Base-by-base conservation (phyloP, 1,140 invertebrate species). In the Oncopodura yosiiana region DNA sequence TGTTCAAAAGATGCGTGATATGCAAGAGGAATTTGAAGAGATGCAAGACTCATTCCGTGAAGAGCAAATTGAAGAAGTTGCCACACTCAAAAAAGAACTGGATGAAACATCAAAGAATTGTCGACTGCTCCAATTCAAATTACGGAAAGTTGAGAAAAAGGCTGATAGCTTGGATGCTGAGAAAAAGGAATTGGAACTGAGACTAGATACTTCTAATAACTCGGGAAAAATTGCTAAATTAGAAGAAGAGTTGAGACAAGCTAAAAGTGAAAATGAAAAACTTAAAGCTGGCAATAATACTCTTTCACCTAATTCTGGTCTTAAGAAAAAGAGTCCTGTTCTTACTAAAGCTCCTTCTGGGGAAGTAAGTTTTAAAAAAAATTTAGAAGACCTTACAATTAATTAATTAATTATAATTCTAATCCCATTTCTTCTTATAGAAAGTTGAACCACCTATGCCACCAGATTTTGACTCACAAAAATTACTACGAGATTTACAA, bases 91-190 rank as follows among this genome's bases (percentile, higher is more conserved):
- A 72, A 86, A 92, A 67, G 89, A 93, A 73, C 77, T 95, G 51
- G 92, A 96, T 66, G 86, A 90, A 67, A 86, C 86, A n/a, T 90
- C 90, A 24, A 99, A 99, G 71, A 98, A 98, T 73, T 98, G 94
- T 73, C 79, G 95, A 60, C 94, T 99, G 62, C 75, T 99, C 24
- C 96, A 96, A 55, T 99, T 99, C 69, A 99, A 99, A 73, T 73
- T 99, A 44, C 81, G 94, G 64, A 99, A 99, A 77, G 80, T 89
- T 21, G 96, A 99, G 70, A 78, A 94, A 50, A 82, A 82, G 68
- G 78, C 82, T 26, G 94, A 98, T 53, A 83, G 90, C 64, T 69
- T 94, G 18, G 92, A 96, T 68, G 76, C 77, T 32, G 93, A 96
- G 62, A 88, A 89, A 66, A 71, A 69, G 4, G 81, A 82, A 60